Evolutionary conservation across 2,797 vertebrate genomes (phyloP).

Genomic region (Denticeps clupeoides): DNA sequence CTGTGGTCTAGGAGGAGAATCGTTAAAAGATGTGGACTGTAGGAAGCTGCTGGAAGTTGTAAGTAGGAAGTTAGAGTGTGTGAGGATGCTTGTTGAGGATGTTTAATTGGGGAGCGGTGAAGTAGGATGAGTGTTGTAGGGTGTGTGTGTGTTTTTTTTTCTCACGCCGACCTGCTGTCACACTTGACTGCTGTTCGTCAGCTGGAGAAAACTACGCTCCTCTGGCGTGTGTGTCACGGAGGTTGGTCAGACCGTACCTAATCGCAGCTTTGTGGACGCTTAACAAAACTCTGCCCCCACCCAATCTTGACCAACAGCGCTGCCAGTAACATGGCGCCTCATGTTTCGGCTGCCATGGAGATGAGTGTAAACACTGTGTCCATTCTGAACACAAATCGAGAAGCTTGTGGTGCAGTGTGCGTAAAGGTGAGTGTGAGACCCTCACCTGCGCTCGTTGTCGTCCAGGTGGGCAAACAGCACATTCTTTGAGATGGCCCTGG

Average conservation of each 20-base stretch:
- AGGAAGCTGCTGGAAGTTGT: no score
- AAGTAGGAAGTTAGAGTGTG: no score
- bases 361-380: constrained; percentile 30
- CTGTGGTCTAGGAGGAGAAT: no score
- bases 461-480: constrained; percentile 94
- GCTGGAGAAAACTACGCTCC: no score
- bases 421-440: no score
- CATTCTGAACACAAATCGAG: constrained; percentile 27
- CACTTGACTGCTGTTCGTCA: no score
- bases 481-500: constrained; percentile 93
- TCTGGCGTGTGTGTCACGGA: constrained; percentile 20
- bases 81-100: no score
- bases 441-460: constrained; percentile 92
- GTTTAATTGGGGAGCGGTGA: no score
- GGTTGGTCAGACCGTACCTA: constrained; percentile 23
- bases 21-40: no score
- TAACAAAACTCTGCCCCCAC: constrained; percentile 23
- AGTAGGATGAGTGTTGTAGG: constrained; percentile 30
- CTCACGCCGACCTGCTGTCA: no score
- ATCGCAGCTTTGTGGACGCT: constrained; percentile 29
- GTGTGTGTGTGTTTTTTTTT: constrained; percentile 4
- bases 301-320: constrained; percentile 34
- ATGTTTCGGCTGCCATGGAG: constrained; percentile 31
- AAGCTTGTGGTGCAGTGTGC: no score
- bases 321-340: constrained; percentile 11